Conservation (phyloP, 2,113 vertebrate genomes). For the Vombatus ursinus region DNA sequence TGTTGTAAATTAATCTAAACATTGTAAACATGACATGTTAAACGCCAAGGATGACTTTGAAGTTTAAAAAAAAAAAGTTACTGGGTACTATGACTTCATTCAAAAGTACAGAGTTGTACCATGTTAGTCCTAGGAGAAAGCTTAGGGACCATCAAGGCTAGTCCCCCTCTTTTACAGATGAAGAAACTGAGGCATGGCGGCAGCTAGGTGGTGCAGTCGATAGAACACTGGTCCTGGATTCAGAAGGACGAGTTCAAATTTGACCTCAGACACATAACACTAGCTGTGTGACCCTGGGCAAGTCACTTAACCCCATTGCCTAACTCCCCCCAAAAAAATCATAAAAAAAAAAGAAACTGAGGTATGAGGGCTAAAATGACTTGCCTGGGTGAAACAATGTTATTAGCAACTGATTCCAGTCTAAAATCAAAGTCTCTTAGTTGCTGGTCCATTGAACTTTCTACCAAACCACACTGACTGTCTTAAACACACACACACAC, state of each 20-base stretch:
- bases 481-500: background rate
- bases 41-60: background rate
- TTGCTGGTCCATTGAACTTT: background rate
- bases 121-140: background rate
- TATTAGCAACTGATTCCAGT: background rate
- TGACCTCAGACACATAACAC: too few species aligned
- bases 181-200: background rate
- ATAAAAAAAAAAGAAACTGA: background rate
- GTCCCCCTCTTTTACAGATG: background rate
- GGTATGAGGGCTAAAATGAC: background rate
- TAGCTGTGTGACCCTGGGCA: too few species aligned
- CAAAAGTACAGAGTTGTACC: background rate
- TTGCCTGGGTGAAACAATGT: background rate
- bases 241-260: too few species aligned
- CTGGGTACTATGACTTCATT: background rate
- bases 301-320: too few species aligned
- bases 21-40: accelerated
- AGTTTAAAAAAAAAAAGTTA: background rate
- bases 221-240: too few species aligned
- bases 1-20: background rate
- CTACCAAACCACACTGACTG: background rate
- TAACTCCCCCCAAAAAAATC: too few species aligned
- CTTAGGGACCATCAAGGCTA: background rate
- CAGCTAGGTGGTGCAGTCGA: too few species aligned
- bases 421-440: background rate